Conservation (phyloP, 1,140 invertebrate species). For the Leguminivora glycinivorella region DNA sequence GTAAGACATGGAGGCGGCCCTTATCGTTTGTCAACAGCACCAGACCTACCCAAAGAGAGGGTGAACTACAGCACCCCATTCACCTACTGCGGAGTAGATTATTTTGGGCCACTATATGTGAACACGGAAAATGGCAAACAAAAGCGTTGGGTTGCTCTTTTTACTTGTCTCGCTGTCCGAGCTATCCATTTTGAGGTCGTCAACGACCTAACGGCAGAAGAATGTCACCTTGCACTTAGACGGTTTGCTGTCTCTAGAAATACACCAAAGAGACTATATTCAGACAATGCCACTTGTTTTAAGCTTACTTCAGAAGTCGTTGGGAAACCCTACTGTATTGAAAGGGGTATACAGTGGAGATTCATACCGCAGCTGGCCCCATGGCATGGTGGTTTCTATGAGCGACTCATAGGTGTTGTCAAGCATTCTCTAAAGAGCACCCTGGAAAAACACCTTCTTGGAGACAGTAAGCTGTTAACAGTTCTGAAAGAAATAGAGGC, state of each 20-base stretch:
- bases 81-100: conserved; percentile 29
- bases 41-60: conserved; percentile 27
- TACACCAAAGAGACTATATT: conserved; percentile 31
- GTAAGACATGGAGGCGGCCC: conserved; percentile 29
- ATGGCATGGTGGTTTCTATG: conserved; percentile 29
- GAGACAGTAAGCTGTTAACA: conserved; percentile 10
- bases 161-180: conserved; percentile 42
- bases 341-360: conserved; percentile 16
- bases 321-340: neutral
- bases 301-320: conserved; percentile 19
- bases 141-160: conserved; percentile 53
- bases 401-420: conserved; percentile 3
- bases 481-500: conserved; percentile 13
- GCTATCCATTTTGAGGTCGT: conserved; percentile 55
- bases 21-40: conserved; percentile 12
- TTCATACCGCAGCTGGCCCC: conserved; percentile 28
- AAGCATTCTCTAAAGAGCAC: conserved; percentile 29
- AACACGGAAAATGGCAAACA: neutral
- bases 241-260: conserved; percentile 49
- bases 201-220: conserved; percentile 41
- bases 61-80: conserved; percentile 25
- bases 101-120: conserved; percentile 29
- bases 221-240: conserved; percentile 43
- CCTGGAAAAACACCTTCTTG: conserved; percentile 13
- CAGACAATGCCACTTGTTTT: conserved; percentile 26